phyloP scores from a whole-genome alignment of 1,140 invertebrate genomes.

The Drosophila teissieri region DNA sequence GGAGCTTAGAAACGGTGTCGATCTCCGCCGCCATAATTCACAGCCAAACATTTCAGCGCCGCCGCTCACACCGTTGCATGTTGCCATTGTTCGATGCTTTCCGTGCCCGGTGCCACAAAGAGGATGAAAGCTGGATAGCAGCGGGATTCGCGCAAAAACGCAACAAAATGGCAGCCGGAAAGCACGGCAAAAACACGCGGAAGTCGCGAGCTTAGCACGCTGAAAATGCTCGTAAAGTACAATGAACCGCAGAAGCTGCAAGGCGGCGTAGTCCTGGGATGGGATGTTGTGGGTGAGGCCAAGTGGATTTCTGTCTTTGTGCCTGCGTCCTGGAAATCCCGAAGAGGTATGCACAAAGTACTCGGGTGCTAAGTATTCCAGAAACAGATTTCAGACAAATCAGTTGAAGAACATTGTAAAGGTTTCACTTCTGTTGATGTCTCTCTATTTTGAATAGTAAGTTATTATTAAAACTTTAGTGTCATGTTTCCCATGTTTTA shows the following conservation, averaged over 20 bases:
- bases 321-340: constrained; percentile 10
- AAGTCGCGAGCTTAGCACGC: constrained; percentile 56
- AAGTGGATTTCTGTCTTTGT: constrained; percentile 65
- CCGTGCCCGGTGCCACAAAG: constrained; percentile 38
- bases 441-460: too few relatives aligned
- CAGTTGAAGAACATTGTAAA: too few relatives aligned
- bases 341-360: constrained; percentile 6
- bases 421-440: too few relatives aligned
- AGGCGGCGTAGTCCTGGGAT: constrained; percentile 2
- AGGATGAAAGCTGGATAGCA: constrained; percentile 18
- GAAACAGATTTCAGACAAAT: neutral
- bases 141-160: constrained; percentile 50
- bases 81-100: constrained; percentile 70
- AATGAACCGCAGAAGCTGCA: constrained; percentile 66
- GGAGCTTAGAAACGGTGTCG: constrained; percentile 24
- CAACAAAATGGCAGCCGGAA: constrained; percentile 67
- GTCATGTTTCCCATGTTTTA: too few relatives aligned
- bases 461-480: too few relatives aligned
- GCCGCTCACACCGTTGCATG: constrained; percentile 35
- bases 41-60: constrained; percentile 73
- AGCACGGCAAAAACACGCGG: constrained; percentile 58
- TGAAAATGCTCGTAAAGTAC: constrained; percentile 69
- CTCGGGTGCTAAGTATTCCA: neutral
- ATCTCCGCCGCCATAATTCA: constrained; percentile 70
- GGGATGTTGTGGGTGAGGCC: constrained; percentile 55